A percentile compares a stretch with the other conserved stretches of the same genome.
These are phyloP conservation scores for Brachyptera risi DNA, from an alignment of 2,888 invertebrate species.

Conservation along the genomic window DNA sequence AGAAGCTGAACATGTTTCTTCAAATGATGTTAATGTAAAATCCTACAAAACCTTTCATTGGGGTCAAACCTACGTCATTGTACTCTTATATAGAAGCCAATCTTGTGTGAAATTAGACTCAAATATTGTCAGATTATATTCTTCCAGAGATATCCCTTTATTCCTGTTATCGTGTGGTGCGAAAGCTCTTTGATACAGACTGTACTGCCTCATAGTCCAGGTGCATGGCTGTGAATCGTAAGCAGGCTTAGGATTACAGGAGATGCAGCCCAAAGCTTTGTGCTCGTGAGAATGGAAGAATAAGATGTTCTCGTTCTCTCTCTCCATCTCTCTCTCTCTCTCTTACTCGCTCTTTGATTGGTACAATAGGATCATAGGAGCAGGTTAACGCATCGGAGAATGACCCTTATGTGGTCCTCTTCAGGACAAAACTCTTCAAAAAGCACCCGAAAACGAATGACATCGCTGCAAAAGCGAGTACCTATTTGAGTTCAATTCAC, in stretches of 20 bases:
- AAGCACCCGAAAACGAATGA: not conserved
- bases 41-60: not conserved
- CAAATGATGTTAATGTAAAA: not conserved
- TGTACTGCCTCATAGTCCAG: not conserved
- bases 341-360: not conserved
- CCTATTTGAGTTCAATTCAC: too few species aligned
- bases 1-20: too few species aligned
- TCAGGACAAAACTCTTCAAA: not conserved
- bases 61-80: conserved; percentile 24
- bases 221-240: conserved; percentile 8
- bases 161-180: not conserved
- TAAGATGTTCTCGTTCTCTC: conserved; percentile 14
- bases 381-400: conserved; percentile 12
- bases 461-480: too few species aligned
- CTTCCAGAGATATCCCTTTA: not conserved
- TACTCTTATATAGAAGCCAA: conserved; percentile 19
- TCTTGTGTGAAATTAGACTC: conserved; percentile 29
- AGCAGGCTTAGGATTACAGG: conserved; percentile 14
- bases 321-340: conserved; percentile 10
- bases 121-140: conserved; percentile 6
- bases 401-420: conserved; percentile 15
- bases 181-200: not conserved
- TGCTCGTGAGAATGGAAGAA: conserved; percentile 20
- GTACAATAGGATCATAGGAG: conserved; percentile 16
- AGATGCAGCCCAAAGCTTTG: conserved; percentile 5